Conservation (phyloP, 2,888 invertebrate genomes). For the Hipparchia semele region DNA sequence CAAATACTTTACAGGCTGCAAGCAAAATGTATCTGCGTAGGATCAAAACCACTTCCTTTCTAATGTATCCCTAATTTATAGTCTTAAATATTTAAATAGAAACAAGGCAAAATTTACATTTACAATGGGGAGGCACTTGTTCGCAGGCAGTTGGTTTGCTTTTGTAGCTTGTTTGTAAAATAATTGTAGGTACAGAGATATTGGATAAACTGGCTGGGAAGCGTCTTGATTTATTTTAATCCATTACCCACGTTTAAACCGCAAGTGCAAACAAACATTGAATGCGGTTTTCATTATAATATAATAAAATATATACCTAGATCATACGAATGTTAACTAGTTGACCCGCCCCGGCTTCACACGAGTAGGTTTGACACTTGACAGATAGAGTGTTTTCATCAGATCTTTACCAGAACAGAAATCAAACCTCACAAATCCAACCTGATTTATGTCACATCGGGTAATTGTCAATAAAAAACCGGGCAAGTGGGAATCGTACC, state of each 20-base stretch:
- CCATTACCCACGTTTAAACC: constrained; percentile 31
- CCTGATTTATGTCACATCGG: too few relatives aligned
- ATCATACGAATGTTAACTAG: too few relatives aligned
- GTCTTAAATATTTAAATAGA: constrained; percentile 37
- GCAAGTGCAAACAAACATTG: constrained; percentile 35
- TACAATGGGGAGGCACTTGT: constrained; percentile 35
- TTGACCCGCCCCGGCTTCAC: too few relatives aligned
- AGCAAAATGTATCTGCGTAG: constrained; percentile 14
- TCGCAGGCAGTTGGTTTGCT: constrained; percentile 25
- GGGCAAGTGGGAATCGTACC: too few relatives aligned
- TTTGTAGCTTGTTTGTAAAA: constrained; percentile 29
- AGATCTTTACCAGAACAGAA: too few relatives aligned
- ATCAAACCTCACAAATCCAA: too few relatives aligned
- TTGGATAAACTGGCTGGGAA: neutral
- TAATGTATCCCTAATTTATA: constrained; percentile 22
- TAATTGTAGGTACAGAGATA: constrained; percentile 1
- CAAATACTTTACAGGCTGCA: neutral
- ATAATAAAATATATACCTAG: too few relatives aligned
- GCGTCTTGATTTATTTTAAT: constrained; percentile 38
- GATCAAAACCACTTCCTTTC: constrained; percentile 15
- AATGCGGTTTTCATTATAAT: constrained; percentile 28
- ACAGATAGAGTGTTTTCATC: too few relatives aligned
- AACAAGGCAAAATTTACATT: constrained; percentile 37
- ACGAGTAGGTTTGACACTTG: too few relatives aligned
- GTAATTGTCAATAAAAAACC: too few relatives aligned